Base-by-base conservation (phyloP, 1,140 invertebrate species). In the Zaprionus inermis region DNA sequence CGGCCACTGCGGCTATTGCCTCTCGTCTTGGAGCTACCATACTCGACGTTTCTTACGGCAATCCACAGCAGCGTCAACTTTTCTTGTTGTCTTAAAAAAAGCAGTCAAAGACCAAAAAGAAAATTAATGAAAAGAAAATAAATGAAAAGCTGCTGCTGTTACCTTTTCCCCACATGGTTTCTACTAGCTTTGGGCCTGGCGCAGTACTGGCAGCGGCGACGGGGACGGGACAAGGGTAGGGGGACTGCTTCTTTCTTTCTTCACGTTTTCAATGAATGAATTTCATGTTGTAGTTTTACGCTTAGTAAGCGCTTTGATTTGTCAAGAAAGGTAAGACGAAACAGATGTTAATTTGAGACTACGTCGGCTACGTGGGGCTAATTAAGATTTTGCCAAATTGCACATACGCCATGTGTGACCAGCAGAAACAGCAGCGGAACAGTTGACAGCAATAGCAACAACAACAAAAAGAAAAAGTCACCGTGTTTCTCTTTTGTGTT, bases 261-360 rank as follows among this genome's bases (percentile, higher is more conserved):
- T 65, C 56, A 49, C 56, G 20, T 18, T 55, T 58, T 64, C 75
- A 28, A 79, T 84, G 84, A 80, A 88, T 88, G 84, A 81, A 78
- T 75, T 73, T 81, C 80, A 61, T 84, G 80, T 57, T 68, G 75
- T 79, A 54, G 58, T 69, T 88, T 90, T 84, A 89, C 84, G 84
- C 83, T 77, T 77, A 77, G 79, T 86, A 88, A 88, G 83, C 83
- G 56, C 70, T 79, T 75, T 89, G 84, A 69, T 65, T 63, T 71
- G 60, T 72, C 76, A 75, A 66, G 52, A 38, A 75, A 61, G 44
- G 30, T 74, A 36, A 64, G 63, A 52, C 30, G 78, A 69, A 78
- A 88, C 84, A 88, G 70, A 89, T 88, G 83, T 88, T 88, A 75
- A 83, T 88, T 89, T 74, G 63, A 66, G 55, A 76, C 51, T 38